Evolutionary conservation across 2,888 invertebrate genomes (phyloP).

Genomic region (Thymelicus sylvestris): DNA sequence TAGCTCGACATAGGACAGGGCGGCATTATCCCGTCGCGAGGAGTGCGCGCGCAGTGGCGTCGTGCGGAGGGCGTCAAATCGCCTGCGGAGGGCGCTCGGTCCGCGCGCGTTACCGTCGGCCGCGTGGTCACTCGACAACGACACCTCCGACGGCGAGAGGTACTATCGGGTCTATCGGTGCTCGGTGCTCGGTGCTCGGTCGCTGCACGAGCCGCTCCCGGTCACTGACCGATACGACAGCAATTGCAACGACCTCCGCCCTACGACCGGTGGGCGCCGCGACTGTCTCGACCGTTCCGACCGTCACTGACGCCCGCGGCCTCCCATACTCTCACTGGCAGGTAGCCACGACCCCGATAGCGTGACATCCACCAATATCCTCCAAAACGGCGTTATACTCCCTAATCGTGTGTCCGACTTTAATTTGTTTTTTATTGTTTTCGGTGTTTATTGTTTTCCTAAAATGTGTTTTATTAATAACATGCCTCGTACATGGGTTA

Average conservation of each 20-base stretch:
- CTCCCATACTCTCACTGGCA: slow-evolving; percentile 51
- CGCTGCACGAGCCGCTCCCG: slow-evolving; percentile 60
- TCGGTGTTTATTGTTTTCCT: slow-evolving; percentile 78
- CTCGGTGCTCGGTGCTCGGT: slow-evolving; percentile 53
- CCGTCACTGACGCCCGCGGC: slow-evolving; percentile 40
- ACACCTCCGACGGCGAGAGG: slow-evolving; percentile 68
- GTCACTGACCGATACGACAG: slow-evolving; percentile 74
- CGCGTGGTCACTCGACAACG: slow-evolving; percentile 62
- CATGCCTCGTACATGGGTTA: slow-evolving; percentile 59
- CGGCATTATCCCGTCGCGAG: slow-evolving; percentile 74
- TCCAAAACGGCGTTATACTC: slow-evolving; percentile 62
- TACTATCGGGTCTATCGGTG: slow-evolving; percentile 51
- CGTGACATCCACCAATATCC: slow-evolving; percentile 74
- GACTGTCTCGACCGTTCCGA: slow-evolving; percentile 48
- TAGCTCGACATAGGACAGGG: slow-evolving; percentile 79
- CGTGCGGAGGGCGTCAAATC: slow-evolving; percentile 81
- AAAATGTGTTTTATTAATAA: slow-evolving; percentile 69
- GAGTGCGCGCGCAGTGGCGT: slow-evolving; percentile 80
- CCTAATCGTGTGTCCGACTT: slow-evolving; percentile 69
- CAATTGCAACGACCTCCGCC: slow-evolving; percentile 50
- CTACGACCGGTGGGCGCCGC: slow-evolving; percentile 49
- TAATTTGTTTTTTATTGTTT: slow-evolving; percentile 79
- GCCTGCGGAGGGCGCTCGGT: slow-evolving; percentile 79
- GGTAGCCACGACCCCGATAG: slow-evolving; percentile 68
- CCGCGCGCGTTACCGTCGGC: slow-evolving; percentile 66